Conservation (phyloP, 2,797 vertebrate genomes). For the Galagoides demidoff region DNA sequence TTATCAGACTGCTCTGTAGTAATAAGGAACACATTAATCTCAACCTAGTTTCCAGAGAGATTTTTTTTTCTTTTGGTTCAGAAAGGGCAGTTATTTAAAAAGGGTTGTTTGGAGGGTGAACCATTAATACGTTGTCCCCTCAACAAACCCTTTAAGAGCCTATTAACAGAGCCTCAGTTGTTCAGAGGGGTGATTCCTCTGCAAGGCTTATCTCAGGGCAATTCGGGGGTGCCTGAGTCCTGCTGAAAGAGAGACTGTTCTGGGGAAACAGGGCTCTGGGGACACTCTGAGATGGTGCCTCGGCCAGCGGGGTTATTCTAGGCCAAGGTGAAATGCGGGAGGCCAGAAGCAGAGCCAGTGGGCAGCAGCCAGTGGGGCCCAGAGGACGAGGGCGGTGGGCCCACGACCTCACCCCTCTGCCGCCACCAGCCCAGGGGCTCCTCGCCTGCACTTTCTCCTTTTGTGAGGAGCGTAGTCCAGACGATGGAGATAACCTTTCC, state of each 20-base stretch:
- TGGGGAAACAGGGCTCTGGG: not conserved
- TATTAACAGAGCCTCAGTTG: constrained; percentile 54
- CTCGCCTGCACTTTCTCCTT: not conserved
- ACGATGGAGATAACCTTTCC: constrained; percentile 69
- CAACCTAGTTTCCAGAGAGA: constrained; percentile 69
- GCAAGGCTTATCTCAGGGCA: not conserved
- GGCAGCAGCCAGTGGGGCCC: not conserved
- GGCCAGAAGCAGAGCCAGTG: not conserved
- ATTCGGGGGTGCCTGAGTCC: not conserved
- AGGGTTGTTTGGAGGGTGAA: constrained; percentile 62
- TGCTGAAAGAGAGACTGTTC: constrained; percentile 52
- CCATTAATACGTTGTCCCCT: constrained; percentile 16
- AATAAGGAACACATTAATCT: constrained; percentile 73
- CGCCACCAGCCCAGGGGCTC: not conserved
- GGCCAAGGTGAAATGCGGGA: not conserved
- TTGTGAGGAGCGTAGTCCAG: constrained; percentile 25
- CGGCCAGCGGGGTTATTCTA: constrained; percentile 39
- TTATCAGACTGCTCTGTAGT: constrained; percentile 71
- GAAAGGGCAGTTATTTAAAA: constrained; percentile 72
- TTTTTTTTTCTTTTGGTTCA: constrained; percentile 68
- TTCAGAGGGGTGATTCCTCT: constrained; percentile 24
- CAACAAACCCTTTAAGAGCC: constrained; percentile 48
- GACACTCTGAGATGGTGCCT: not conserved
- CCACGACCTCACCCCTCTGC: not conserved
- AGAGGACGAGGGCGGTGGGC: not conserved